Conservation (phyloP, 2,113 vertebrate genomes). For the Pongo abelii region DNA sequence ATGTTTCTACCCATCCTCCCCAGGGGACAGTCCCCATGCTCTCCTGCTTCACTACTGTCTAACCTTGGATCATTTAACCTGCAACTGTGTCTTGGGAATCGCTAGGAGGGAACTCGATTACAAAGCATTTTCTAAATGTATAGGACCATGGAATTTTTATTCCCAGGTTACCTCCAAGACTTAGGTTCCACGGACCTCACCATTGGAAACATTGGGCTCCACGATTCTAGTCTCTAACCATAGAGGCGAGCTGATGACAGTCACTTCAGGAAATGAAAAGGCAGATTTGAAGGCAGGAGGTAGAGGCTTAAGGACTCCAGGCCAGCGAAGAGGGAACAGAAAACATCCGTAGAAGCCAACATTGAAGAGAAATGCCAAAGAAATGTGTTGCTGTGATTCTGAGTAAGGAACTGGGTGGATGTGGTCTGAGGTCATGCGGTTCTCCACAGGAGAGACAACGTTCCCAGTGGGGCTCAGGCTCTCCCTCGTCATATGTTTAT, state of each 20-base stretch:
- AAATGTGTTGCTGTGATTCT: neutral
- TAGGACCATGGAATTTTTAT: neutral
- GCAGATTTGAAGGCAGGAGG: neutral
- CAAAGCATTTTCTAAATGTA: neutral
- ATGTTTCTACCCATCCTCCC: neutral
- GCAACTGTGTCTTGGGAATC: neutral
- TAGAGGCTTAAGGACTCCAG: neutral
- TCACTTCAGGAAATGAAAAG: constrained; percentile 19
- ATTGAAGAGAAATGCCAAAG: neutral
- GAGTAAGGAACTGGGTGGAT: neutral
- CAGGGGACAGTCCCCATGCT: rapidly evolving
- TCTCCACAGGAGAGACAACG: neutral
- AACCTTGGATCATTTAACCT: neutral
- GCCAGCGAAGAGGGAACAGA: neutral
- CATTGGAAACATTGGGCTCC: neutral
- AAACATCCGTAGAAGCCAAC: neutral
- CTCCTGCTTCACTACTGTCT: neutral
- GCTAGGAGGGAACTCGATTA: neutral
- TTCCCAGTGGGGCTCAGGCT: neutral
- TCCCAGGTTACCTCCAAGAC: neutral
- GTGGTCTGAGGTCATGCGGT: neutral
- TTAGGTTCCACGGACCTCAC: no score
- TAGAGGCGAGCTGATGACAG: neutral
- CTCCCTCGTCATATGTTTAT: neutral
- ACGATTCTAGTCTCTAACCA: neutral